Percentiles rank a stretch among this genome's conserved stretches.
Conservation (phyloP, 2,888 invertebrate species). For the Linnaemya tessellans region DNA sequence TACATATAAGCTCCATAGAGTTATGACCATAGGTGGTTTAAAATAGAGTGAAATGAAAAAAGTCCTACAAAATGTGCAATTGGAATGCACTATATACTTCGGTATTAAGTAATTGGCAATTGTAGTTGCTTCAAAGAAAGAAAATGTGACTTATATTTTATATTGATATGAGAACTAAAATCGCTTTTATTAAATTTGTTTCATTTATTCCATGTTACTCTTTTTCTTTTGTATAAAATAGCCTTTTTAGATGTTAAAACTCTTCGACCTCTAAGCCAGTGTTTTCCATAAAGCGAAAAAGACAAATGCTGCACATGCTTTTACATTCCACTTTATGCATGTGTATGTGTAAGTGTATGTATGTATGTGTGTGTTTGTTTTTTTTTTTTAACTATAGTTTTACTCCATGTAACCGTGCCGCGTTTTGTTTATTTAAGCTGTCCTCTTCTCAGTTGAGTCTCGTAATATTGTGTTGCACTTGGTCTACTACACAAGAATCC, state of each 20-base stretch:
- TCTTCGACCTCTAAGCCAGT: constrained; percentile 50
- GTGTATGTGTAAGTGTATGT: not conserved
- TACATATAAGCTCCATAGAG: constrained; percentile 42
- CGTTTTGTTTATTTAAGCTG: constrained; percentile 76
- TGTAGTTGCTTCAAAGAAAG: too few species aligned
- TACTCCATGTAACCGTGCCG: constrained; percentile 74
- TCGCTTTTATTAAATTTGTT: not conserved
- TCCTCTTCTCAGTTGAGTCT: constrained; percentile 65
- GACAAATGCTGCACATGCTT: constrained; percentile 1
- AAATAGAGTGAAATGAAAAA: constrained; percentile 9
- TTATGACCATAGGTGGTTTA: constrained; percentile 50
- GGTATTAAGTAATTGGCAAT: too few species aligned
- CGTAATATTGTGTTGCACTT: constrained; percentile 58
- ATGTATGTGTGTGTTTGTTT: not conserved
- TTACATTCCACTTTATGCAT: not conserved
- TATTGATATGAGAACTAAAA: too few species aligned
- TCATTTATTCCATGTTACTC: not conserved
- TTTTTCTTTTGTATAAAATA: not conserved
- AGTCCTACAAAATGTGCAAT: constrained; percentile 1
- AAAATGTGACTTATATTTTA: too few species aligned
- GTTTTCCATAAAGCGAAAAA: constrained; percentile 27
- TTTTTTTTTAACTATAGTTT: constrained; percentile 45
- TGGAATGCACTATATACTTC: not conserved
- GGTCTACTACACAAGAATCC: not conserved
- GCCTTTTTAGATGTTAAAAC: not conserved